Conservation (phyloP, 1,140 invertebrate species). For the Drosophila trapezifrons region DNA sequence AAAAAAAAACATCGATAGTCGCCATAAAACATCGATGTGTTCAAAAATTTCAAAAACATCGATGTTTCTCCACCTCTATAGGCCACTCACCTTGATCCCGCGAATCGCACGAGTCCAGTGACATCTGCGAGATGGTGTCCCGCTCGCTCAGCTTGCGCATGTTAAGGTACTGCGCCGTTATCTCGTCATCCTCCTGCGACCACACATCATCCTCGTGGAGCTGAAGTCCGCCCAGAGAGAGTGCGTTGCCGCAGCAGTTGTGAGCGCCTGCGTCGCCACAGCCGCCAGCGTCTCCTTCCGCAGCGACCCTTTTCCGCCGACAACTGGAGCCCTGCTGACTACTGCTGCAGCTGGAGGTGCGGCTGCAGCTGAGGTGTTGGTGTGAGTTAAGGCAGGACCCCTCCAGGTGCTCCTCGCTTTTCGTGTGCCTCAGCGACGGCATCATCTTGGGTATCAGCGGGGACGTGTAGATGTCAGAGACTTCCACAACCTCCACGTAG, state of each 20-base stretch:
- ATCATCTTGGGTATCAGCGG: slow-evolving; percentile 92
- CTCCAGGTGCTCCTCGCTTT: slow-evolving; percentile 92
- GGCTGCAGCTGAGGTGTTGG: slow-evolving; percentile 63
- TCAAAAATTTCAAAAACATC: no score
- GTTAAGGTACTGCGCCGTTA: slow-evolving; percentile 86
- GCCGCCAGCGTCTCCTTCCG: slow-evolving; percentile 28
- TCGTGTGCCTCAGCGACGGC: slow-evolving; percentile 93
- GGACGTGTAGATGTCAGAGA: slow-evolving; percentile 92
- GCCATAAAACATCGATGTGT: no score
- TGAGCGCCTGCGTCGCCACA: slow-evolving; percentile 39
- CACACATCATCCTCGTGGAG: slow-evolving; percentile 86
- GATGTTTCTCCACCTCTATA: no score
- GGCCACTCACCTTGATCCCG: slow-evolving; percentile 87
- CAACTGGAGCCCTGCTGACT: slow-evolving; percentile 69
- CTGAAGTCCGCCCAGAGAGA: slow-evolving; percentile 67
- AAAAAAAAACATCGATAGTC: no score
- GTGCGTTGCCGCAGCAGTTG: slow-evolving; percentile 26
- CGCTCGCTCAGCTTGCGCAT: slow-evolving; percentile 88
- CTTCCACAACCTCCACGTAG: slow-evolving; percentile 98
- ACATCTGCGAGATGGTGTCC: slow-evolving; percentile 95
- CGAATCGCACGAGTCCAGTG: slow-evolving; percentile 95
- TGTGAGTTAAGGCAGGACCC: slow-evolving; percentile 69
- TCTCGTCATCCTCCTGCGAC: slow-evolving; percentile 98
- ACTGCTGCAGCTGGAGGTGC: slow-evolving; percentile 73
- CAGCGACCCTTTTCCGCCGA: slow-evolving; percentile 54